Percentiles rank a stretch among this genome's conserved stretches.
Evolutionary conservation across 2,888 invertebrate genomes (phyloP).

Genomic region (Perithous albicinctus): DNA sequence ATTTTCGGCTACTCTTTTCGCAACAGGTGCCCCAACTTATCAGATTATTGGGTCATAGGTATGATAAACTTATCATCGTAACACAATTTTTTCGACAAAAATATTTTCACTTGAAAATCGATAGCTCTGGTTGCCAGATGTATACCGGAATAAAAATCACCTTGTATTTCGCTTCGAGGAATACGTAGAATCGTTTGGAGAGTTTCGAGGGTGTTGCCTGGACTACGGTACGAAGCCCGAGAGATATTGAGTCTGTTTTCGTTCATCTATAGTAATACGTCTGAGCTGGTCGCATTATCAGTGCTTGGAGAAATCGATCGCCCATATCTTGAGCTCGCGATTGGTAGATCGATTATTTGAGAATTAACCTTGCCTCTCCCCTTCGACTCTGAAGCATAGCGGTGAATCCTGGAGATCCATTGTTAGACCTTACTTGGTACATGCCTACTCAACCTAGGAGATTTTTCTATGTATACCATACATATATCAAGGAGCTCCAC

Average conservation of each 20-base stretch:
- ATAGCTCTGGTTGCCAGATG: slow-evolving; percentile 17
- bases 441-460: slow-evolving; percentile 13
- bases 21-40: background rate
- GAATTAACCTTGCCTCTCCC: slow-evolving; percentile 64
- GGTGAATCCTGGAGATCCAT: slow-evolving; percentile 61
- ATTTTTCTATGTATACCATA: slow-evolving; percentile 42
- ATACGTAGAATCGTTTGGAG: slow-evolving; percentile 45
- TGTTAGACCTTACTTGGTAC: slow-evolving; percentile 41
- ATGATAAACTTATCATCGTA: background rate
- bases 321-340: slow-evolving; percentile 49
- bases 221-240: slow-evolving; percentile 74
- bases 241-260: slow-evolving; percentile 56
- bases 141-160: slow-evolving; percentile 40
- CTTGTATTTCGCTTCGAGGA: slow-evolving; percentile 22
- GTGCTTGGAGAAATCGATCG: slow-evolving; percentile 57
- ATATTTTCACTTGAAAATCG: slow-evolving; percentile 6
- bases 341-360: slow-evolving; percentile 67
- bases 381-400: slow-evolving; percentile 41
- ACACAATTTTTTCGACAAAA: background rate
- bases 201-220: slow-evolving; percentile 79
- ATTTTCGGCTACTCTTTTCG: background rate
- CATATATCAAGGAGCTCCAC: slow-evolving; percentile 42
- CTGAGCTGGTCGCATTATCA: slow-evolving; percentile 45
- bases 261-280: slow-evolving; percentile 51
- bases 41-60: background rate